Evolutionary conservation across 2,888 invertebrate species (phyloP).

Genomic region (Philonicus albiceps): DNA sequence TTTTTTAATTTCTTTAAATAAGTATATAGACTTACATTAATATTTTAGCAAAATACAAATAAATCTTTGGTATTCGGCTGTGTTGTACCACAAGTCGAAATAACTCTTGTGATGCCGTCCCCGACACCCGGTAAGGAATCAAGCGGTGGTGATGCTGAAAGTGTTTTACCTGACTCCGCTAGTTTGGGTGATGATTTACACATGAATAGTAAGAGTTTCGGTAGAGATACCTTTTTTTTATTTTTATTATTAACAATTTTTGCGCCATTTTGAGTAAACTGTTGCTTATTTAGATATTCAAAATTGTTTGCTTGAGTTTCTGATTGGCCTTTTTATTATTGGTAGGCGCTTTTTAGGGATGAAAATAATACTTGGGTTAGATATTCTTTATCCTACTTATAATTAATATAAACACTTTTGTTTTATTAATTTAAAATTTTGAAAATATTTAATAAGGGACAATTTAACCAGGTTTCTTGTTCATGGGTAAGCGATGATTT

Average conservation of each 20-base stretch:
- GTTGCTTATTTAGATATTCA: neutral
- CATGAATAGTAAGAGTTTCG: slow-evolving; percentile 68
- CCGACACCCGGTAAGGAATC: slow-evolving; percentile 86
- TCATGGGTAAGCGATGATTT: neutral
- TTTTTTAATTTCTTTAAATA: neutral
- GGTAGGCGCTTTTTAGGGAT: neutral
- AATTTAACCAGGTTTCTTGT: neutral
- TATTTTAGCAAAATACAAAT: slow-evolving; percentile 58
- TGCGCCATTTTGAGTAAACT: neutral
- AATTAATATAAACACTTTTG: neutral
- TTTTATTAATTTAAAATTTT: too few relatives aligned
- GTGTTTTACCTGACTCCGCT: slow-evolving; percentile 84
- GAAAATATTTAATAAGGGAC: neutral
- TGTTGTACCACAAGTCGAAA: slow-evolving; percentile 84
- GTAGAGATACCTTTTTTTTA: slow-evolving; percentile 35
- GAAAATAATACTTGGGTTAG: neutral
- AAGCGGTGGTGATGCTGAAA: slow-evolving; percentile 83
- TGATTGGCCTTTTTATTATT: neutral
- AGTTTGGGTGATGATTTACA: slow-evolving; percentile 79
- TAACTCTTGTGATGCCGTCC: slow-evolving; percentile 87
- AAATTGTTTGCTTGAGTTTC: neutral
- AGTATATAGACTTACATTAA: neutral
- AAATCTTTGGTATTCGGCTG: slow-evolving; percentile 74
- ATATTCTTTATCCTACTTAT: neutral
- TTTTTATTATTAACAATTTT: neutral